These are phyloP conservation scores for Rhabdornis inornatus DNA, from an alignment of 2,113 vertebrate species.

Conservation along the genomic window DNA sequence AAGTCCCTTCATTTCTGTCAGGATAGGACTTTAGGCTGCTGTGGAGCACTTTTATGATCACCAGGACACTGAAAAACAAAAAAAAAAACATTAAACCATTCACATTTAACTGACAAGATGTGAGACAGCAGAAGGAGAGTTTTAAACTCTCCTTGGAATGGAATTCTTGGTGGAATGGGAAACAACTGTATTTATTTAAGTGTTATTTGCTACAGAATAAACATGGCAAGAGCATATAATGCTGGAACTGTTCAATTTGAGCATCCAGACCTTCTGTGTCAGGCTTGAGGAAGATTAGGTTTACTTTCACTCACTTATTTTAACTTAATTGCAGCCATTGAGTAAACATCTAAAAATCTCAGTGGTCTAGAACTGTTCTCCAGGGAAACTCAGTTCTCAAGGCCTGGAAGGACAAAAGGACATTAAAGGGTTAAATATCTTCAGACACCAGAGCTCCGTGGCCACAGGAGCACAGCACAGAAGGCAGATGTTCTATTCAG, in stretches of 20 bases:
- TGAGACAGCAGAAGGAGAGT: neutral
- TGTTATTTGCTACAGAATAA: neutral
- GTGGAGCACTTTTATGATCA: neutral
- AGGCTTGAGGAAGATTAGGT: neutral
- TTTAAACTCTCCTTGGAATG: neutral
- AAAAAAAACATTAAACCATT: neutral
- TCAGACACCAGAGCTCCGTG: neutral
- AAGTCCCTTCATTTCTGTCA: neutral
- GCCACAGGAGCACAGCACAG: neutral
- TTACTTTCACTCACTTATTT: neutral
- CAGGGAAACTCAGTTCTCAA: neutral
- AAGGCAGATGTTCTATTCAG: neutral
- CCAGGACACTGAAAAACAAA: neutral
- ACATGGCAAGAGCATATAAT: neutral
- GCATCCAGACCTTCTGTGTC: neutral
- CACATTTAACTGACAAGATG: neutral
- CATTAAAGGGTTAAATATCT: neutral
- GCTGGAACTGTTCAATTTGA: neutral
- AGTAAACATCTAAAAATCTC: neutral
- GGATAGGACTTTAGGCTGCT: neutral
- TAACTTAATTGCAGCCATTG: neutral
- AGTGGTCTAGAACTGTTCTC: neutral
- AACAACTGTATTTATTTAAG: neutral
- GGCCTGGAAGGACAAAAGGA: neutral
- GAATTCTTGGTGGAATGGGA: neutral